Evolutionary conservation across 2,113 vertebrate genomes (phyloP).

Genomic region (Protobothrops mucrosquamatus): DNA sequence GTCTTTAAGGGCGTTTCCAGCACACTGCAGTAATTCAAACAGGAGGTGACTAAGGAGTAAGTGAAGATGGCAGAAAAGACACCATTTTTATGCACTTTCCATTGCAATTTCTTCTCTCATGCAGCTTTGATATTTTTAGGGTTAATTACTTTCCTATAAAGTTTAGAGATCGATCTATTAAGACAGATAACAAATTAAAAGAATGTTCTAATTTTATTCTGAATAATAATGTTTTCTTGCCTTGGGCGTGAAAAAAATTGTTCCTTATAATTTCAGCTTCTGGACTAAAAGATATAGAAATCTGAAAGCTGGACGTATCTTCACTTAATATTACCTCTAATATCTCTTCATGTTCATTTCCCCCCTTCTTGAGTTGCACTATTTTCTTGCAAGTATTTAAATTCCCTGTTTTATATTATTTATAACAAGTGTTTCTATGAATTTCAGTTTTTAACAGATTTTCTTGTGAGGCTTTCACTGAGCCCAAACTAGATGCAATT

Average conservation of each 20-base stretch:
- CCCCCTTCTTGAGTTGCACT: not conserved
- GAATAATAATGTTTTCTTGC: not conserved
- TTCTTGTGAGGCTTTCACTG: not conserved
- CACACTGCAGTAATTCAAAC: no score
- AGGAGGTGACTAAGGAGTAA: no score
- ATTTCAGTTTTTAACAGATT: not conserved
- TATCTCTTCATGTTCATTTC: not conserved
- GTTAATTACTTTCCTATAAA: no score
- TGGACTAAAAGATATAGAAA: not conserved
- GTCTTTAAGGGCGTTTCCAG: no score
- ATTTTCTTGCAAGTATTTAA: not conserved
- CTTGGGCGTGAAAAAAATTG: not conserved
- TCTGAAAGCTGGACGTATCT: not conserved
- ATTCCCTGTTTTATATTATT: not conserved
- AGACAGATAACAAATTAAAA: not conserved
- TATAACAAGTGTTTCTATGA: not conserved
- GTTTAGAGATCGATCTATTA: no score
- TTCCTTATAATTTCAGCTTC: not conserved
- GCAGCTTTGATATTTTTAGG: no score
- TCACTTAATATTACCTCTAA: not conserved
- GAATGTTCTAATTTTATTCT: not conserved
- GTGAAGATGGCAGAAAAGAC: no score
- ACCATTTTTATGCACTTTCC: no score
- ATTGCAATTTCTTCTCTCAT: no score
- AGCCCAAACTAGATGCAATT: not conserved